Evolutionary conservation across 2,797 vertebrate genomes (phyloP).

Genomic region (Spinus olivaceus): DNA sequence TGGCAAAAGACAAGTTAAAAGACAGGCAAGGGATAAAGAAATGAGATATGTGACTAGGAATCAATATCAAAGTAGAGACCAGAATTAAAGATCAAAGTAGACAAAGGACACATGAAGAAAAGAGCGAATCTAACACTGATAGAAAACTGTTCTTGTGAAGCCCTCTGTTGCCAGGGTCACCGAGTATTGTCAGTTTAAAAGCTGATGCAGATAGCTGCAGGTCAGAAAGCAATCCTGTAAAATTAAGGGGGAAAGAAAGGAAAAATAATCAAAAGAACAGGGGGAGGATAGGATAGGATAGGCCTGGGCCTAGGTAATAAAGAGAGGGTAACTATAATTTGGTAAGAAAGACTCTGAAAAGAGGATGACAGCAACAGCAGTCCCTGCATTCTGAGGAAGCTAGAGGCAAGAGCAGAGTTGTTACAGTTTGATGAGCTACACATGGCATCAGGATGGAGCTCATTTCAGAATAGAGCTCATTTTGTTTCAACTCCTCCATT

Average conservation of each 20-base stretch:
- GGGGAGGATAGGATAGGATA: not conserved
- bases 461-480: not conserved
- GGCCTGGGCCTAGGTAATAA: not conserved
- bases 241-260: not conserved
- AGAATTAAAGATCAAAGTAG: conserved; percentile 3
- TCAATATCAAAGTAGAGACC: not conserved
- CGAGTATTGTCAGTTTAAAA: not conserved
- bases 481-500: not conserved
- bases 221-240: not conserved
- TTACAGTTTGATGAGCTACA: not conserved
- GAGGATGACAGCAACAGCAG: not conserved
- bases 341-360: not conserved
- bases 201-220: not conserved
- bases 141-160: not conserved
- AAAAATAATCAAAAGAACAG: not conserved
- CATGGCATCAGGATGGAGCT: not conserved
- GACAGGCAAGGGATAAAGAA: not conserved
- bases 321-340: not conserved
- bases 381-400: not conserved
- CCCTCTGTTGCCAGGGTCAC: not conserved
- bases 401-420: not conserved
- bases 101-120: not conserved
- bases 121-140: not conserved
- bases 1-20: not conserved
- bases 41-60: not conserved